A percentile compares a stretch with the other conserved stretches of the same genome.
Evolutionary conservation across 2,888 invertebrate species (phyloP).

Genomic region (Camptogramma bilineatum): DNA sequence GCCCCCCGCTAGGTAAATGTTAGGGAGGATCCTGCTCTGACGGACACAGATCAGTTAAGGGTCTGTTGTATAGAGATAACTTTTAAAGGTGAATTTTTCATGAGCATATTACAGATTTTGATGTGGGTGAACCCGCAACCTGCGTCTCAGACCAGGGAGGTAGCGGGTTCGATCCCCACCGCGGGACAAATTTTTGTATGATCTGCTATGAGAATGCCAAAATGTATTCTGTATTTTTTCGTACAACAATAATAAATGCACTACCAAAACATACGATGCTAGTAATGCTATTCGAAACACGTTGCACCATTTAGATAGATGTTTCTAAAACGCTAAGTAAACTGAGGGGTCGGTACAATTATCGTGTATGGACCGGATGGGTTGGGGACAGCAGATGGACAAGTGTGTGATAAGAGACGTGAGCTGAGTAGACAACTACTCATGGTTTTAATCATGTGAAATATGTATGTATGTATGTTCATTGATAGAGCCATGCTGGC

Average conservation of each 20-base stretch:
- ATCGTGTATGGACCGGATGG: slow-evolving; percentile 4
- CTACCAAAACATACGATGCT: neutral
- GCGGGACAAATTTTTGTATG: too few species aligned
- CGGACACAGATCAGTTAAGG: neutral
- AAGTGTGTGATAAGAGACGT: slow-evolving; percentile 18
- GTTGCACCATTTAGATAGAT: slow-evolving; percentile 20
- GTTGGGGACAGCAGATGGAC: slow-evolving; percentile 15
- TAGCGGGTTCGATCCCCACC: too few species aligned
- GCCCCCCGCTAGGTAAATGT: slow-evolving; percentile 33
- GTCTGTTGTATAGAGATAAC: neutral
- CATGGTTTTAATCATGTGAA: neutral
- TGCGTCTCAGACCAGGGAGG: too few species aligned
- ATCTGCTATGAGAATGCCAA: too few species aligned
- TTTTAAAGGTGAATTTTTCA: neutral
- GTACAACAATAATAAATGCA: neutral
- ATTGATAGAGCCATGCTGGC: too few species aligned
- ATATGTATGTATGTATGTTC: too few species aligned
- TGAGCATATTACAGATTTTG: too few species aligned
- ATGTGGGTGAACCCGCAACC: too few species aligned
- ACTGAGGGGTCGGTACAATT: slow-evolving; percentile 23
- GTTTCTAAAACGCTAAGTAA: slow-evolving; percentile 25
- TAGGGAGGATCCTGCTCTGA: slow-evolving; percentile 21
- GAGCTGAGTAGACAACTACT: slow-evolving; percentile 10
- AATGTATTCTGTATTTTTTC: too few species aligned
- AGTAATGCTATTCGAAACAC: slow-evolving; percentile 17